Evolutionary conservation across 1,140 invertebrate species (phyloP), one percentile per base, ranked within the genome.

Genomic region (Drosophila sucinea): DNA sequence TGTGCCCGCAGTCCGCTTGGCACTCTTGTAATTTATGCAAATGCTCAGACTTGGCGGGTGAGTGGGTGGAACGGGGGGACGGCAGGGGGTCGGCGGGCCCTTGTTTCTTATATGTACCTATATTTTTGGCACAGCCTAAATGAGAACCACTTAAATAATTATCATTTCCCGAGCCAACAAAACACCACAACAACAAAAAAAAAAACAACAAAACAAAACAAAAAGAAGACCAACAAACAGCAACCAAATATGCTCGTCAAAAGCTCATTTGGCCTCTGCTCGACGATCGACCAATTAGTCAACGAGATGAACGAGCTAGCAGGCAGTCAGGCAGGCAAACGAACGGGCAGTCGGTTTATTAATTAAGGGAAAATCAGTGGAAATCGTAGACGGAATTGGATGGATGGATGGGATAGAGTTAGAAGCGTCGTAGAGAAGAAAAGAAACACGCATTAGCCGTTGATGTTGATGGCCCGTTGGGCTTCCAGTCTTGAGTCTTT

Each of bases 91-190:
- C n/a, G 7, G n/a, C 11, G 4, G 1, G 4, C 33, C 44, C 29
- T 41, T 41, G 23, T 33, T 44, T 27, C 29, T 30, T 65, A 11
- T 62, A 11, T 51, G 51, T 67, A 60, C 32, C 17, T 70, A 38
- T 54, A 8, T 67, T 80, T 82, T 83, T 83, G 77, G 73, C 77
- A 72, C 57, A 33, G 73, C 41, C 69, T 83, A 83, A 86, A 86
- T 79, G 82, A 69, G 76, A 8, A 72, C 63, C 83, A 87, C 83
- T 89, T 87, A 87, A 89, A 89, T 87, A 87, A 89, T 87, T 87
- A 87, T 89, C 79, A 84, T 85, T 87, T 87, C 79, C 83, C 83
- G 80, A 72, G 67, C 69, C 73, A 80, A 60, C 7, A 35, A 60
- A 35, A 33, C 17, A 40, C 4, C 17, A 17, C 17, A 17, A 17